These are phyloP conservation scores for Sinonovacula constricta DNA, from an alignment of 1,140 invertebrate genomes.

Conservation along the genomic window DNA sequence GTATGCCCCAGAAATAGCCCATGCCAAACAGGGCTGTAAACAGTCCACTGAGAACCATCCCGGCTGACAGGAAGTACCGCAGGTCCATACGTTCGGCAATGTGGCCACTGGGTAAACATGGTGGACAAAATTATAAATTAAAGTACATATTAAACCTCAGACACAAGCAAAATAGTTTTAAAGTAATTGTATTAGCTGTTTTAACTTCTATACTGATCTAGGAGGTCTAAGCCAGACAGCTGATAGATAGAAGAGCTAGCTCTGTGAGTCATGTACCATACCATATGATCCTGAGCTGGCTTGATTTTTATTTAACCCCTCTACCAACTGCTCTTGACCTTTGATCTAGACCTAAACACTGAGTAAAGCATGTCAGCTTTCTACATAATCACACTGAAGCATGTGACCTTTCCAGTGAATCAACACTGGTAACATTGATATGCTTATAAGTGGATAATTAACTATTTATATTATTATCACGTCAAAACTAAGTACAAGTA, in stretches of 20 bases:
- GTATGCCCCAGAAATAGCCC: conserved; percentile 89
- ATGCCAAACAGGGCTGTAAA: conserved; percentile 95
- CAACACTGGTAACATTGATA: no score
- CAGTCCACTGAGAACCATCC: conserved; percentile 93
- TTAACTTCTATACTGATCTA: not conserved
- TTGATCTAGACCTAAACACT: no score
- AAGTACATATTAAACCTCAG: not conserved
- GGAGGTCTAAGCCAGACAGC: not conserved
- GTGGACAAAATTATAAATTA: no score
- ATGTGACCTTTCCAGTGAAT: no score
- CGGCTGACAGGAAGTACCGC: conserved; percentile 91
- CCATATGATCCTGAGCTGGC: not conserved
- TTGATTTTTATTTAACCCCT: no score
- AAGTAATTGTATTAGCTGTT: not conserved
- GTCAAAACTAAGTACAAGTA: no score
- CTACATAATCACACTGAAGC: no score
- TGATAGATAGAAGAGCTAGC: not conserved
- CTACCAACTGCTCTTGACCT: no score
- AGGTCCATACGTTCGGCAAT: conserved; percentile 95
- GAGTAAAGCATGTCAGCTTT: no score
- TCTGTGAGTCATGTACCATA: not conserved
- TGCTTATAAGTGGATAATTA: no score
- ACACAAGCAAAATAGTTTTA: not conserved
- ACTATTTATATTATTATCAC: no score
- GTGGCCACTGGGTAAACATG: conserved; percentile 91